Percentiles rank a stretch among this genome's conserved stretches.
Evolutionary conservation across 2,797 vertebrate genomes (phyloP).

Genomic region (Tapirus indicus): DNA sequence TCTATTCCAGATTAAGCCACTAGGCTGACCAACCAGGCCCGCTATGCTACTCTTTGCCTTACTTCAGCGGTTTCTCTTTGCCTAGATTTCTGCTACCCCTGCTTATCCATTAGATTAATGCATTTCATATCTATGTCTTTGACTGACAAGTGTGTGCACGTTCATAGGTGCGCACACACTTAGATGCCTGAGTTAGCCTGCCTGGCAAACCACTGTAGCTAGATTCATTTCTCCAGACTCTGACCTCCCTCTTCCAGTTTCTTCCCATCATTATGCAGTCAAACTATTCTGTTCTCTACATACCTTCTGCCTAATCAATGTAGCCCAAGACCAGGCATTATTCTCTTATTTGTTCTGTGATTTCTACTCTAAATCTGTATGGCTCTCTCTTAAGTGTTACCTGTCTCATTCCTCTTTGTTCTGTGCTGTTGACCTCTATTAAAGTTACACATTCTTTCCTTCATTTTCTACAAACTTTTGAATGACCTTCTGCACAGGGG

Average conservation of each 20-base stretch:
- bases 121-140: not conserved
- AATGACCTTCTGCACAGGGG: not conserved
- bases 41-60: not conserved
- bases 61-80: not conserved
- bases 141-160: not conserved
- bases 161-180: not conserved
- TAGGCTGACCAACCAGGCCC: not conserved
- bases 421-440: not conserved
- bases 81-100: not conserved
- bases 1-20: not conserved
- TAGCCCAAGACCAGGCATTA: not conserved
- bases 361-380: not conserved
- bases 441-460: not conserved
- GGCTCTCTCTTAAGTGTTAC: not conserved
- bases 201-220: not conserved
- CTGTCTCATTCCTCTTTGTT: not conserved
- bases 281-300: not conserved
- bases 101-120: not conserved
- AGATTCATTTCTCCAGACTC: not conserved
- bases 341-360: not conserved
- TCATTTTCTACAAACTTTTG: not conserved
- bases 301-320: not conserved
- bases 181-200: not conserved
- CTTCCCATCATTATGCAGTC: not conserved
- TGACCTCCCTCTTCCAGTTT: not conserved